These are phyloP conservation scores for Mesocentrotus franciscanus DNA, from an alignment of 53 echinoderm and acorn worm genomes.

Conservation along the genomic window DNA sequence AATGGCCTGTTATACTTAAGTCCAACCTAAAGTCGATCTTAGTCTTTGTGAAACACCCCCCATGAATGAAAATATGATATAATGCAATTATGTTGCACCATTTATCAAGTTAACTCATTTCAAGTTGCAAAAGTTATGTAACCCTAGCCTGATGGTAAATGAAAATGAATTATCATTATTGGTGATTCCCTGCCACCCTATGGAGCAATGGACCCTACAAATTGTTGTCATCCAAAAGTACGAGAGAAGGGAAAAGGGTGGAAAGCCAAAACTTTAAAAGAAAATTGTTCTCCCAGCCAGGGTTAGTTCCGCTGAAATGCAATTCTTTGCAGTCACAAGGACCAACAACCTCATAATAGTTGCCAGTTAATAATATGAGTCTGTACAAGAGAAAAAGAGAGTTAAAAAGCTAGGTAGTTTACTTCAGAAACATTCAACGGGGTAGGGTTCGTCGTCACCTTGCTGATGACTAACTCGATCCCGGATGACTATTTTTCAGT, in stretches of 20 bases:
- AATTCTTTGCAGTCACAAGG: background rate
- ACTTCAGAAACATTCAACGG: background rate
- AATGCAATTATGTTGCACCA: too few species aligned
- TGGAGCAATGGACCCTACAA: too few species aligned
- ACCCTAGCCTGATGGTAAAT: too few species aligned
- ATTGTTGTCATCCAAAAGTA: background rate
- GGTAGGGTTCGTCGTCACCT: background rate
- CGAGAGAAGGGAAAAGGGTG: background rate
- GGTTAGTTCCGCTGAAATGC: background rate
- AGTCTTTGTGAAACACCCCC: too few species aligned
- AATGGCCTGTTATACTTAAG: too few species aligned
- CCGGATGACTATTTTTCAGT: conserved; percentile 14
- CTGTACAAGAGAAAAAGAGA: background rate
- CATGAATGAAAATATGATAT: too few species aligned
- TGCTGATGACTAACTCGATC: background rate
- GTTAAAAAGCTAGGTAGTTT: background rate
- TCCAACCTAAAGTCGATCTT: too few species aligned
- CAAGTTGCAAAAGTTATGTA: too few species aligned
- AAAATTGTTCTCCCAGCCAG: background rate
- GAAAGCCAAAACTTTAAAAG: background rate
- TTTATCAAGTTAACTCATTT: too few species aligned
- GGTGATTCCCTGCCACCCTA: too few species aligned
- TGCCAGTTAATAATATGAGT: background rate
- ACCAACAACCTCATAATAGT: background rate
- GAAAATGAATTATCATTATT: too few species aligned